Conservation (phyloP, 2,113 vertebrate species). For the Sturnira hondurensis region DNA sequence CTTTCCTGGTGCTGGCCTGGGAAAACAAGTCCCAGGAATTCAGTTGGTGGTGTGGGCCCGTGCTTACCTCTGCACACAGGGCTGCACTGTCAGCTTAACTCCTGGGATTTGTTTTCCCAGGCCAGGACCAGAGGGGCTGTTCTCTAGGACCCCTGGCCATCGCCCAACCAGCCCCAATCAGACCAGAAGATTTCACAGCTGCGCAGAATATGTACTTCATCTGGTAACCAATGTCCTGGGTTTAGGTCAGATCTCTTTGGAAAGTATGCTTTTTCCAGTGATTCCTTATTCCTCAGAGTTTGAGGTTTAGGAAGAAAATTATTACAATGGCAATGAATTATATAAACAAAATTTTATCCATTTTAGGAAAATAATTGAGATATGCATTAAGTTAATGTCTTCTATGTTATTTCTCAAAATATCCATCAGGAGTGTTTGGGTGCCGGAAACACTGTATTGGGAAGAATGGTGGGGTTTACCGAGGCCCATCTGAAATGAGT, state of each 20-base stretch:
- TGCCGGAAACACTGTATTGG: neutral
- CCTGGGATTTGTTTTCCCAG: neutral
- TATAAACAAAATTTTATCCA: neutral
- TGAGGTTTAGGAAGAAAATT: neutral
- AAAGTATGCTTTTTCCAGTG: neutral
- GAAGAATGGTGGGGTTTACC: neutral
- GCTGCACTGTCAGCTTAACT: no score
- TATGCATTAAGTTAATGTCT: neutral
- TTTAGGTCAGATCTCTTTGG: neutral
- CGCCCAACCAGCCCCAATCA: neutral
- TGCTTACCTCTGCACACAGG: neutral
- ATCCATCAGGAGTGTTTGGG: neutral
- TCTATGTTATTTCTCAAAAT: neutral
- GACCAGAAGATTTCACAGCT: neutral
- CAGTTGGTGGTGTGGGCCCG: no score
- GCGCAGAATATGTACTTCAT: neutral
- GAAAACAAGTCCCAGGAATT: neutral
- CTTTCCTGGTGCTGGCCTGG: neutral
- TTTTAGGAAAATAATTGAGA: neutral
- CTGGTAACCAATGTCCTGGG: neutral
- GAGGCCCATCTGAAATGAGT: neutral
- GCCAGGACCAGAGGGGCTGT: neutral
- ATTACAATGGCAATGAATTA: neutral
- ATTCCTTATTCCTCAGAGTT: neutral
- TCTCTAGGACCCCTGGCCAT: neutral